phyloP scores from a whole-genome alignment of 2,113 vertebrate genomes.

The Plotosus lineatus region DNA sequence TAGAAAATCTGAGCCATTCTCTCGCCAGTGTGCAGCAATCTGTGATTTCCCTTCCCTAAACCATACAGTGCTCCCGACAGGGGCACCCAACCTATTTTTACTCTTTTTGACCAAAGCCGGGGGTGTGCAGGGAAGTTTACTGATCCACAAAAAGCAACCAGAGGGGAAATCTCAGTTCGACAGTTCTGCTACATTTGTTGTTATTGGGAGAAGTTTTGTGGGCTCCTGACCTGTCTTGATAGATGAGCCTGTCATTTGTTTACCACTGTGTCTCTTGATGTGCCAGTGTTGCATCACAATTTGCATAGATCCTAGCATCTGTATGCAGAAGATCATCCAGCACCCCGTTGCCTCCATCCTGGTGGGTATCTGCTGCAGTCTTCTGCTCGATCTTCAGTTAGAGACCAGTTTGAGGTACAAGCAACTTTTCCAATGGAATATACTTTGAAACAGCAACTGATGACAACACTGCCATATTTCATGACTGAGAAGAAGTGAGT shows the following conservation, averaged over 20 bases:
- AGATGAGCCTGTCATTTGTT: conserved; percentile 49
- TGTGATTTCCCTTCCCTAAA: conserved; percentile 35
- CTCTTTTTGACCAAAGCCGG: conserved; percentile 23
- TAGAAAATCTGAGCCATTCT: conserved; percentile 56
- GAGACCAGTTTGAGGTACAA: not conserved
- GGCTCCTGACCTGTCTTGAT: conserved; percentile 49
- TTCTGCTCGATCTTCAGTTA: not conserved
- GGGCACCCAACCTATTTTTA: conserved; percentile 50
- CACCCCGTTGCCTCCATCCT: not conserved
- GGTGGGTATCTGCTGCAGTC: not conserved
- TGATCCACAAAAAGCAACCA: conserved; percentile 9
- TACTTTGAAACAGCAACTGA: not conserved
- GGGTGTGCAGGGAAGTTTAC: conserved; percentile 14
- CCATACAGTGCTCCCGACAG: conserved; percentile 37
- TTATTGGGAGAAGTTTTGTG: conserved; percentile 37
- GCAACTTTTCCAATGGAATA: not conserved
- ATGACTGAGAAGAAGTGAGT: not conserved
- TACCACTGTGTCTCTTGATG: conserved; percentile 11
- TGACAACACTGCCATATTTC: not conserved
- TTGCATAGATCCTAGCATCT: conserved; percentile 21
- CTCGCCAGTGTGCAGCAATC: conserved; percentile 43
- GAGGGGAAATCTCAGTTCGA: conserved; percentile 21
- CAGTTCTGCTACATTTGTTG: conserved; percentile 41
- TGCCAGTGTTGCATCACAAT: conserved; percentile 27
- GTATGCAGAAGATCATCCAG: conserved; percentile 2